These are phyloP conservation scores for Lacerta agilis DNA, from an alignment of 2,797 vertebrate genomes.

Conservation along the genomic window DNA sequence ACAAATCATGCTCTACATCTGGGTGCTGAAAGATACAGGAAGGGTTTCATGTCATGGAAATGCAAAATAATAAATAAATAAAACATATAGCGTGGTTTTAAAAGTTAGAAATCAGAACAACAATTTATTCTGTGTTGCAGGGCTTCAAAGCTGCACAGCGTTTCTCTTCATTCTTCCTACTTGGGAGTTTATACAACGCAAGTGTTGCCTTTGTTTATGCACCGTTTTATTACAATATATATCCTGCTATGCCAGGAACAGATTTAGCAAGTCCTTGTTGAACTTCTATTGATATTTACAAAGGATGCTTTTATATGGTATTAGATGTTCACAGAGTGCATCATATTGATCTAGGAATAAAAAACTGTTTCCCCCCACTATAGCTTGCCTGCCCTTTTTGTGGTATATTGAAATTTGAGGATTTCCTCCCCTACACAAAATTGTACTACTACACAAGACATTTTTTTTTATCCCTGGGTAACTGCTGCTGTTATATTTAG, in stretches of 20 bases:
- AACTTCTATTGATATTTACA: slow-evolving; percentile 76
- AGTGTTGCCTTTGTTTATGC: slow-evolving; percentile 67
- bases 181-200: slow-evolving; percentile 62
- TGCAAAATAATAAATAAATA: slow-evolving; percentile 32
- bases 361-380: slow-evolving; percentile 71
- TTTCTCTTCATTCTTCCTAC: slow-evolving; percentile 51
- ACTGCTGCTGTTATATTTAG: slow-evolving; percentile 72
- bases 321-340: slow-evolving; percentile 75
- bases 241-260: slow-evolving; percentile 75
- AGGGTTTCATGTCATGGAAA: slow-evolving; percentile 36
- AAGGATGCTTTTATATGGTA: slow-evolving; percentile 77
- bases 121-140: slow-evolving; percentile 43
- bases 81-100: slow-evolving; percentile 30
- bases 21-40: slow-evolving; percentile 59
- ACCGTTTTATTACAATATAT: slow-evolving; percentile 64
- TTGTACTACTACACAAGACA: slow-evolving; percentile 50
- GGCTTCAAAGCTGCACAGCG: slow-evolving; percentile 32
- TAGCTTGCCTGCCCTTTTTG: slow-evolving; percentile 71
- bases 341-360: slow-evolving; percentile 80
- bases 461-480: slow-evolving; percentile 66
- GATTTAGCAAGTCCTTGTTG: slow-evolving; percentile 63
- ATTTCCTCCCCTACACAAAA: slow-evolving; percentile 41
- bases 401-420: slow-evolving; percentile 70
- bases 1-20: slow-evolving; percentile 41
- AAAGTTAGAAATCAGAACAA: slow-evolving; percentile 40